Conservation (phyloP, 1,140 invertebrate genomes). For the Solenopsis fugax region DNA sequence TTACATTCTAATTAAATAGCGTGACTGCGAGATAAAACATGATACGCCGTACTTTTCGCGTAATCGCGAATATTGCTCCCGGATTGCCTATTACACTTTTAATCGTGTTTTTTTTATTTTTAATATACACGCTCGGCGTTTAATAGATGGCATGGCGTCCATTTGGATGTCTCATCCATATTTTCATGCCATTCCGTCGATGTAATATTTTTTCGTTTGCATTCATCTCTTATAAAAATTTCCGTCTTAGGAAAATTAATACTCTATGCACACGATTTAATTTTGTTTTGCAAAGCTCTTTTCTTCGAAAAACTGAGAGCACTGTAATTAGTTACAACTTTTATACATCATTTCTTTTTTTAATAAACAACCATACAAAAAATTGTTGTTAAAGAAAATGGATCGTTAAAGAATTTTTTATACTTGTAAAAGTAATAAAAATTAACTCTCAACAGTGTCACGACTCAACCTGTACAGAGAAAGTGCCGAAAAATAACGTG, state of each 20-base stretch:
- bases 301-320: too few relatives aligned
- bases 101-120: conserved; percentile 64
- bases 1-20: conserved; percentile 52
- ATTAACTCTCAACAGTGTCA: too few relatives aligned
- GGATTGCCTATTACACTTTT: conserved; percentile 39
- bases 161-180: background rate
- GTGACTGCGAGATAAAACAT: background rate
- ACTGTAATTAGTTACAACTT: too few relatives aligned
- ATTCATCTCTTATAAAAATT: background rate
- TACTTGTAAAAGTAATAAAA: too few relatives aligned
- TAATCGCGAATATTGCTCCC: conserved; percentile 62
- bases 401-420: too few relatives aligned
- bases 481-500: too few relatives aligned
- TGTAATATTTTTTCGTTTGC: background rate
- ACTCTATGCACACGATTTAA: too few relatives aligned
- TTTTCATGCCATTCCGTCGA: background rate
- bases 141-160: conserved; percentile 8
- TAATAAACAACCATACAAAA: too few relatives aligned
- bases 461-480: too few relatives aligned
- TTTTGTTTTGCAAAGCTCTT: too few relatives aligned
- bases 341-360: too few relatives aligned
- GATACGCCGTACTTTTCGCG: conserved; percentile 24
- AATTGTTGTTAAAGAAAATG: too few relatives aligned
- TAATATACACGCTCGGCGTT: conserved; percentile 19
- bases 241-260: background rate